phyloP scores from a whole-genome alignment of 1,140 invertebrate genomes.

The Samia ricini region DNA sequence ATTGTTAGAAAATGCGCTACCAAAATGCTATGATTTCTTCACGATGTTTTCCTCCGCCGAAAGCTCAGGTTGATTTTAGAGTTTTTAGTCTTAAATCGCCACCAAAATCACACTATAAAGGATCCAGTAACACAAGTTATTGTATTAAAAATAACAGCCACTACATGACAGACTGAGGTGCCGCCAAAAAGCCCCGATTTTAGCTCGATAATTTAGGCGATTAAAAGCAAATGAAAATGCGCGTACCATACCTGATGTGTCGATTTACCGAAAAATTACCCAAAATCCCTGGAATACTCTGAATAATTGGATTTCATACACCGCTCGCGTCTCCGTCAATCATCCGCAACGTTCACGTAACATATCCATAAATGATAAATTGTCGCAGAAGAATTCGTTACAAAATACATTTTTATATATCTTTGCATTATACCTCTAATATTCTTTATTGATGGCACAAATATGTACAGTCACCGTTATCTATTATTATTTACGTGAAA shows the following conservation, averaged over 20 bases:
- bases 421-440: not conserved
- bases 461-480: not conserved
- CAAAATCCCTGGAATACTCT: constrained; percentile 16
- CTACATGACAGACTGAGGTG: too few species aligned
- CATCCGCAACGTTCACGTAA: constrained; percentile 19
- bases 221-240: not conserved
- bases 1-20: too few species aligned
- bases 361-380: constrained; percentile 50
- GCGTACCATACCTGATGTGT: not conserved
- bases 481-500: too few species aligned
- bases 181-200: too few species aligned
- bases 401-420: too few species aligned
- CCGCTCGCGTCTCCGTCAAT: constrained; percentile 29
- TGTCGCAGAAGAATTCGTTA: constrained; percentile 17
- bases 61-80: too few species aligned
- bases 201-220: not conserved
- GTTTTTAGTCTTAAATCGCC: too few species aligned
- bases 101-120: too few species aligned
- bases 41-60: too few species aligned
- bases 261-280: constrained; percentile 6
- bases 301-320: constrained; percentile 51
- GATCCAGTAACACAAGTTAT: too few species aligned
- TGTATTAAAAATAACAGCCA: too few species aligned
- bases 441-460: not conserved
- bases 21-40: too few species aligned